A percentile compares a stretch with the other conserved stretches of the same genome.
phyloP scores from a whole-genome alignment of 1,140 invertebrate genomes.

The Drosophila kepulauana region DNA sequence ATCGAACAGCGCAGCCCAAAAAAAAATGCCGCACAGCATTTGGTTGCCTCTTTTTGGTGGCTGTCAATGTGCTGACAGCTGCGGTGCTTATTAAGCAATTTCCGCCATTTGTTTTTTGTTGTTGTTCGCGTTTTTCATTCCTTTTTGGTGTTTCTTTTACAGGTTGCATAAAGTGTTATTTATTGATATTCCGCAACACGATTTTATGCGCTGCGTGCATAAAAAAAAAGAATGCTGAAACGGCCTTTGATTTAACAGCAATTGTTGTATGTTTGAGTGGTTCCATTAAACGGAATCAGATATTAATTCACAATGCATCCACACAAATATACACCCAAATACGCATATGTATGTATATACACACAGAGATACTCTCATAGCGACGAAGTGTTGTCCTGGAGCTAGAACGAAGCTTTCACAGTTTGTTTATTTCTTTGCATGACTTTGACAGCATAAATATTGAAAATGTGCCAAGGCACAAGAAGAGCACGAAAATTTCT shows the following conservation, averaged over 20 bases:
- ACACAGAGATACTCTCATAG: not conserved
- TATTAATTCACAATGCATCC: slow-evolving; percentile 66
- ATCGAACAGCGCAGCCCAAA: not conserved
- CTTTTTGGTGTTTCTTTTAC: slow-evolving; percentile 1
- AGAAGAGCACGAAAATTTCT: slow-evolving; percentile 29
- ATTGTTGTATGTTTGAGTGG: slow-evolving; percentile 52
- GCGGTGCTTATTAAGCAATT: slow-evolving; percentile 78
- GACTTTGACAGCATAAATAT: slow-evolving; percentile 70
- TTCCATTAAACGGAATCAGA: slow-evolving; percentile 54
- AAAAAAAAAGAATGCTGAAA: slow-evolving; percentile 61
- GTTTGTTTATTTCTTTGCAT: slow-evolving; percentile 42
- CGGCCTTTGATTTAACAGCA: slow-evolving; percentile 64
- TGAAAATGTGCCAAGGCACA: slow-evolving; percentile 45
- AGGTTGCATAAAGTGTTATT: slow-evolving; percentile 68
- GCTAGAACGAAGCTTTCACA: slow-evolving; percentile 12
- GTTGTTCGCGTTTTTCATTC: not conserved
- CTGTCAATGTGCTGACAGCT: slow-evolving; percentile 66
- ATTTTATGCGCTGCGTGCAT: slow-evolving; percentile 38
- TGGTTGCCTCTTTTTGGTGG: slow-evolving; percentile 11
- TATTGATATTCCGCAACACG: slow-evolving; percentile 56
- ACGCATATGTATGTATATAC: slow-evolving; percentile 37
- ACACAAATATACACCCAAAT: slow-evolving; percentile 20
- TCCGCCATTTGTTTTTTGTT: slow-evolving; percentile 16
- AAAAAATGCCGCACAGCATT: not conserved
- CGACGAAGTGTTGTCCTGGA: not conserved